Conservation (phyloP, 23 tunicate species). For the Corella eumyota region DNA sequence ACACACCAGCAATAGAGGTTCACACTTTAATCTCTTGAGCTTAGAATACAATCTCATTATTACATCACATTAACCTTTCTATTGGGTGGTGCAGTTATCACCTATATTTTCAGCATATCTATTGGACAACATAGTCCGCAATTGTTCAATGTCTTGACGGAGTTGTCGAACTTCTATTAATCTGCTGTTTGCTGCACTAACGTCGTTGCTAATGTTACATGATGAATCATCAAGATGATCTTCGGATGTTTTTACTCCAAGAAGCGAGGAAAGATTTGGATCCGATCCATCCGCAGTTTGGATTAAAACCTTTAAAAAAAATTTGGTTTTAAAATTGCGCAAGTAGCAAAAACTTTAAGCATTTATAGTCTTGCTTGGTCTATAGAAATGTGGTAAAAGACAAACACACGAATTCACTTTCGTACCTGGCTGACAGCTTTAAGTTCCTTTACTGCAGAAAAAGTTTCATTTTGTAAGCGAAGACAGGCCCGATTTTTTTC, state of each 20-base stretch:
- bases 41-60: no score
- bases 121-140: constrained; percentile 20
- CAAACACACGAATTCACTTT: neutral
- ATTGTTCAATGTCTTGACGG: constrained; percentile 28
- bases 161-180: constrained; percentile 14
- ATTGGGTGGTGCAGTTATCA: constrained; percentile 37
- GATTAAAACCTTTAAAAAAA: neutral
- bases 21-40: no score
- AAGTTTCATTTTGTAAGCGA: constrained; percentile 13
- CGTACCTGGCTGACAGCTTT: constrained; percentile 24
- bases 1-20: no score
- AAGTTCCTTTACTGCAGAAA: constrained; percentile 12
- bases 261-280: constrained; percentile 30
- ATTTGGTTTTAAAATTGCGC: neutral
- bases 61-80: no score
- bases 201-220: neutral
- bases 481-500: constrained; percentile 4
- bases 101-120: constrained; percentile 31
- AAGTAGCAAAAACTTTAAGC: neutral
- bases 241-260: constrained; percentile 15
- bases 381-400: no score
- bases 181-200: neutral
- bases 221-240: neutral
- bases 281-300: constrained; percentile 23
- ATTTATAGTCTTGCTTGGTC: neutral